Conservation (phyloP, 2,797 vertebrate genomes). For the Melopsittacus undulatus region DNA sequence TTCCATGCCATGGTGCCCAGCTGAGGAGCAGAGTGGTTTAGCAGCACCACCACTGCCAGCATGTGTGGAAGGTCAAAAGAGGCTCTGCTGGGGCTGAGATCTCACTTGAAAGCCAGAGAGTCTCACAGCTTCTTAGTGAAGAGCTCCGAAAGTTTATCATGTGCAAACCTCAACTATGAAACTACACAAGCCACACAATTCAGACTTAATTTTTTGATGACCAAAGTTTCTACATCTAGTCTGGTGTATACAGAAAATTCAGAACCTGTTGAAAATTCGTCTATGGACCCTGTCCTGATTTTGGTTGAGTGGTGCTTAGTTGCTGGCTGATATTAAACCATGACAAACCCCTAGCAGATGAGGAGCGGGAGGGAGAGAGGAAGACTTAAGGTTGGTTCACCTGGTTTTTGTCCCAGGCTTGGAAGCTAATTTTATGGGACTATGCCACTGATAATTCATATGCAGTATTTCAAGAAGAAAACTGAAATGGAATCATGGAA, state of each 20-base stretch:
- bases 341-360: background rate
- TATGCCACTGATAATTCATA: background rate
- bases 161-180: background rate
- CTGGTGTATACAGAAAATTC: background rate
- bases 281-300: background rate
- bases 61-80: background rate
- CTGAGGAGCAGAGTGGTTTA: rapidly evolving
- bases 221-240: background rate
- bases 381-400: background rate
- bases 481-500: background rate
- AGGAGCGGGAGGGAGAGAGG: background rate
- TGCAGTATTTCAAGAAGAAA: background rate
- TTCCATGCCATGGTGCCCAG: rapidly evolving
- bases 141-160: background rate
- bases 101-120: background rate
- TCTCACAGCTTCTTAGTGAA: background rate
- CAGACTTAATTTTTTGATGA: background rate
- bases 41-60: background rate
- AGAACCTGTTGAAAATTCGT: background rate
- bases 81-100: rapidly evolving
- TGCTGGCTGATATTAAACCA: background rate
- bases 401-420: background rate
- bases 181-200: background rate
- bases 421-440: background rate
- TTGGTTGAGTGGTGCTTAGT: background rate